Percentiles rank a stretch among this genome's conserved stretches.
phyloP scores from a whole-genome alignment of 2,113 vertebrate genomes.

The Lepus timidus region DNA sequence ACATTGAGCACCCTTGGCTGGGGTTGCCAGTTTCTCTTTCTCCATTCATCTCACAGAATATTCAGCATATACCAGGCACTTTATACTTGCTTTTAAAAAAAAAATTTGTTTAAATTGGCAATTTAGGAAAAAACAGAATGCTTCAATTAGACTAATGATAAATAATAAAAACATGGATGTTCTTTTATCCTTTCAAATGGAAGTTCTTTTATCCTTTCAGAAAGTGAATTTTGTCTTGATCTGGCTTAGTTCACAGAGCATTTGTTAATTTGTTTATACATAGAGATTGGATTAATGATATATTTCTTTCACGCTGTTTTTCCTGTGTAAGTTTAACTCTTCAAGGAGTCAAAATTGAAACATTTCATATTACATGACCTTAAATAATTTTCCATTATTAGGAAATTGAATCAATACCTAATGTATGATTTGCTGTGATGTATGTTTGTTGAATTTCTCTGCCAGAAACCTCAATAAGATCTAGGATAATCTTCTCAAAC shows the following conservation, averaged over 20 bases:
- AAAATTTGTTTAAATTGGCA: conserved; percentile 10
- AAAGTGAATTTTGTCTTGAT: background rate
- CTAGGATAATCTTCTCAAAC: conserved; percentile 17
- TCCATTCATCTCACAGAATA: background rate
- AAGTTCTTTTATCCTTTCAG: background rate
- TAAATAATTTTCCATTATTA: conserved; percentile 64
- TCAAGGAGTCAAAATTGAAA: conserved; percentile 49
- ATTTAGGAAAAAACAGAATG: conserved; percentile 21
- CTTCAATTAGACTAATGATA: background rate
- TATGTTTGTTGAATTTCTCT: conserved; percentile 62
- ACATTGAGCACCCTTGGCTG: background rate
- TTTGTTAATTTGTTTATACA: background rate
- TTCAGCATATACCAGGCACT: background rate
- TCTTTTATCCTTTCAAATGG: background rate
- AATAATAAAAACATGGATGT: background rate
- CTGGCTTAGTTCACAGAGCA: background rate
- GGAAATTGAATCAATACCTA: conserved; percentile 66
- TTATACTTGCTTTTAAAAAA: conserved; percentile 1
- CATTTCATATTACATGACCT: conserved; percentile 60
- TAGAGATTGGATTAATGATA: background rate
- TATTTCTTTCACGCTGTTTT: background rate
- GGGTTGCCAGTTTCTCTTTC: background rate
- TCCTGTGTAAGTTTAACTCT: conserved; percentile 31
- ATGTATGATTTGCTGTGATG: conserved; percentile 72
- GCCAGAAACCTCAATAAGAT: background rate